These are phyloP conservation scores for Aphyosemion australe DNA, from an alignment of 2,113 vertebrate species.

Conservation along the genomic window DNA sequence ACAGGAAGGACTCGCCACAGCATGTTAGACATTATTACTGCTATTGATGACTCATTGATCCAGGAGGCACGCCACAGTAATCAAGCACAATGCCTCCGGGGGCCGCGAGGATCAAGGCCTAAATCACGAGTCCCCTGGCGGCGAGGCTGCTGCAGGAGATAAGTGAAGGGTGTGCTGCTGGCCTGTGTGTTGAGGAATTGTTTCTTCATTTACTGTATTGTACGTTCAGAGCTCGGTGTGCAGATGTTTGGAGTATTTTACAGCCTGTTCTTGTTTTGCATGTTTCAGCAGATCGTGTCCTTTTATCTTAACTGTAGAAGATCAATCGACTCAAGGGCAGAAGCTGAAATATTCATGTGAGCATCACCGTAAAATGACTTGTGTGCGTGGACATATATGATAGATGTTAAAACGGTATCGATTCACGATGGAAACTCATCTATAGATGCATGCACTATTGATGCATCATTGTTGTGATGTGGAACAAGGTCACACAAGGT, in stretches of 20 bases:
- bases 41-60: slow-evolving; percentile 71
- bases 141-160: slow-evolving; percentile 46
- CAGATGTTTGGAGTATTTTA: too few relatives aligned
- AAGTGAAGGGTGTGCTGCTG: slow-evolving; percentile 7
- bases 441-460: slow-evolving; percentile 21
- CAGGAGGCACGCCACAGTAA: slow-evolving; percentile 49
- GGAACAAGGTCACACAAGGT: slow-evolving; percentile 32
- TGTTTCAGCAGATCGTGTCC: slow-evolving; percentile 19
- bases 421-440: slow-evolving; percentile 41
- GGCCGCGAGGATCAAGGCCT: slow-evolving; percentile 47
- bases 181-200: not conserved
- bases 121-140: slow-evolving; percentile 45
- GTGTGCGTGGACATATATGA: slow-evolving; percentile 23
- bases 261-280: not conserved
- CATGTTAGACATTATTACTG: slow-evolving; percentile 62
- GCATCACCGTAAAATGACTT: not conserved
- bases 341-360: slow-evolving; percentile 28
- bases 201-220: slow-evolving; percentile 1
- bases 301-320: slow-evolving; percentile 17
- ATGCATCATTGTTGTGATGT: slow-evolving; percentile 19
- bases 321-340: slow-evolving; percentile 47
- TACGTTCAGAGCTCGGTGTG: too few relatives aligned
- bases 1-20: slow-evolving; percentile 33
- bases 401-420: slow-evolving; percentile 59
- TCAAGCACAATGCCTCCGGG: slow-evolving; percentile 45